phyloP scores from a whole-genome alignment of 2,888 invertebrate genomes.

The Cephus runcator region DNA sequence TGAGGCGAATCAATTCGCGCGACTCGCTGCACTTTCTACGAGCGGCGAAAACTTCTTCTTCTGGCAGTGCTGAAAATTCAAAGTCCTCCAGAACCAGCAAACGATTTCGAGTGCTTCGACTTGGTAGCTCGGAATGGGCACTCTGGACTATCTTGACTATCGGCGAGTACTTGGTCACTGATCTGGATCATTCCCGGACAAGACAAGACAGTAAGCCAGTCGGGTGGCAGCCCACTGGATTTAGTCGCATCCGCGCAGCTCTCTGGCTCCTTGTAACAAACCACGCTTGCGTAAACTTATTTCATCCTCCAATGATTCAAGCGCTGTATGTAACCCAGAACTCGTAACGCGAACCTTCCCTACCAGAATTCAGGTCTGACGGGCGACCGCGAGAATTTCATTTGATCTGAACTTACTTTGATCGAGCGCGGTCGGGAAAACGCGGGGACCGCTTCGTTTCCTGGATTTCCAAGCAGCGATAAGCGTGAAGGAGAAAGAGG shows the following conservation, averaged over 20 bases:
- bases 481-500: background rate
- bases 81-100: background rate
- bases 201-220: background rate
- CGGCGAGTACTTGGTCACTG: too few relatives aligned
- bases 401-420: background rate
- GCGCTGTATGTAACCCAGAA: constrained; percentile 17
- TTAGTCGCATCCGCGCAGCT: background rate
- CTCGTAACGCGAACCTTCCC: background rate
- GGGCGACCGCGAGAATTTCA: background rate
- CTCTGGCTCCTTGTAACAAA: background rate
- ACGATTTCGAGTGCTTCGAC: background rate
- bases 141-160: too few relatives aligned
- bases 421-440: background rate
- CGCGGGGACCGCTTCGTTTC: too few relatives aligned
- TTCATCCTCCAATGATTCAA: constrained; percentile 43
- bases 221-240: background rate
- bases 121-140: too few relatives aligned
- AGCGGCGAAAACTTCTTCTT: background rate
- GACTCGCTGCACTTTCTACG: background rate
- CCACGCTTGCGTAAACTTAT: constrained; percentile 39
- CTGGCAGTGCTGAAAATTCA: background rate
- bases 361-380: background rate
- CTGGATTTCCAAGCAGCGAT: too few relatives aligned
- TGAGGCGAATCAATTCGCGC: background rate
- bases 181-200: too few relatives aligned